A percentile compares a stretch with the other conserved stretches of the same genome.
Conservation (phyloP, 2,888 invertebrate genomes). For the Eilema griseolum region DNA sequence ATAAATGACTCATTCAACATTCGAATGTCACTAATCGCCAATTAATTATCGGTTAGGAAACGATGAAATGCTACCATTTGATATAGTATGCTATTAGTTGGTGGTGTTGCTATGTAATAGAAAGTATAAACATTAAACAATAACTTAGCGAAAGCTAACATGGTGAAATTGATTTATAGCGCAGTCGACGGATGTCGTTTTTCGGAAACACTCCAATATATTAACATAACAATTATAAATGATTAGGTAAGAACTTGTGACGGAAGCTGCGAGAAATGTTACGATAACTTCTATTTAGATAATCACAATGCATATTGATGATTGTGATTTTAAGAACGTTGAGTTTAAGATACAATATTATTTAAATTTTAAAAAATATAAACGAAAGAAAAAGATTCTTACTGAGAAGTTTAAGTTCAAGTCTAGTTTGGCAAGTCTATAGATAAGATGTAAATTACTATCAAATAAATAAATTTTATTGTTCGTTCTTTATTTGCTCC, state of each 20-base stretch:
- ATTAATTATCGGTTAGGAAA: conserved; percentile 75
- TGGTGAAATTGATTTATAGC: conserved; percentile 85
- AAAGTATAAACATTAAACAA: conserved; percentile 87
- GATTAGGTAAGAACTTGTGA: conserved; percentile 73
- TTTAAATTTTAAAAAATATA: neutral
- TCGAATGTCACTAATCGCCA: conserved; percentile 62
- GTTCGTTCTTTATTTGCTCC: neutral
- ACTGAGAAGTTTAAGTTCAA: too few species aligned
- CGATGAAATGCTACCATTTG: conserved; percentile 77
- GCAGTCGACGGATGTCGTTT: conserved; percentile 72
- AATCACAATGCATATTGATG: conserved; percentile 1
- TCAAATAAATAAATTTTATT: neutral
- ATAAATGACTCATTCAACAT: conserved; percentile 64
- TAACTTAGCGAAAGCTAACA: conserved; percentile 82
- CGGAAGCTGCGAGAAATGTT: conserved; percentile 59
- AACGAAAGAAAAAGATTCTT: neutral
- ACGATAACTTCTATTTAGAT: conserved; percentile 40
- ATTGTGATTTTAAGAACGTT: conserved; percentile 26
- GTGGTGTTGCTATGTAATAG: conserved; percentile 71
- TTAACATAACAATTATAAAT: conserved; percentile 84
- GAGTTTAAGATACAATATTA: neutral
- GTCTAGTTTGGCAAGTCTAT: neutral
- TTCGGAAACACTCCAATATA: conserved; percentile 81
- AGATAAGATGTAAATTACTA: neutral
- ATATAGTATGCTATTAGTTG: conserved; percentile 72